These are phyloP conservation scores for Ophioninae sp. DNA, from an alignment of 2,888 invertebrate genomes.

Conservation along the genomic window DNA sequence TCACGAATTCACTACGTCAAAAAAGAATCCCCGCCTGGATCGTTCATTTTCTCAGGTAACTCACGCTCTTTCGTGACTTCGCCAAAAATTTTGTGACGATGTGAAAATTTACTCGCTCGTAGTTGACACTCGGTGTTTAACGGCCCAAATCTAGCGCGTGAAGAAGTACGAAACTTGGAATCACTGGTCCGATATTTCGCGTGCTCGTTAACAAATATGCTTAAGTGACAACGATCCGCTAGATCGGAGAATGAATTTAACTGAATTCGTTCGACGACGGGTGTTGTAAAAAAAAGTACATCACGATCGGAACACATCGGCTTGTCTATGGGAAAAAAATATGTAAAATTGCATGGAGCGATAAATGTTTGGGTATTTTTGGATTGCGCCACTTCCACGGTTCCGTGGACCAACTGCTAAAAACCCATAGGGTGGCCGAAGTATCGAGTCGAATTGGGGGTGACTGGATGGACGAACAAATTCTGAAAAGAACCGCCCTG, in stretches of 20 bases:
- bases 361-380: background rate
- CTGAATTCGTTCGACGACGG: background rate
- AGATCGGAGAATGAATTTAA: background rate
- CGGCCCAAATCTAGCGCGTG: background rate
- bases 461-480: background rate
- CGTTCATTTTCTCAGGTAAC: slow-evolving; percentile 42
- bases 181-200: background rate
- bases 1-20: slow-evolving; percentile 26
- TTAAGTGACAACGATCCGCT: background rate
- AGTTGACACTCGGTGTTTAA: background rate
- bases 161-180: background rate
- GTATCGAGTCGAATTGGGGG: background rate
- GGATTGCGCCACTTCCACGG: background rate
- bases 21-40: slow-evolving; percentile 15
- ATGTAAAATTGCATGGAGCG: background rate
- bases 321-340: background rate
- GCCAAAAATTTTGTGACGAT: slow-evolving; percentile 16
- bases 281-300: background rate
- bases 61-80: slow-evolving; percentile 1
- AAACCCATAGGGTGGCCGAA: background rate
- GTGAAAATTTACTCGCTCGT: background rate
- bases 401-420: background rate
- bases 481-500: background rate
- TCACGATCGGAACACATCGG: background rate
- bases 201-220: background rate